A percentile compares a stretch with the other conserved stretches of the same genome.
phyloP scores from a whole-genome alignment of 2,797 vertebrate species.

The Miichthys miiuy region DNA sequence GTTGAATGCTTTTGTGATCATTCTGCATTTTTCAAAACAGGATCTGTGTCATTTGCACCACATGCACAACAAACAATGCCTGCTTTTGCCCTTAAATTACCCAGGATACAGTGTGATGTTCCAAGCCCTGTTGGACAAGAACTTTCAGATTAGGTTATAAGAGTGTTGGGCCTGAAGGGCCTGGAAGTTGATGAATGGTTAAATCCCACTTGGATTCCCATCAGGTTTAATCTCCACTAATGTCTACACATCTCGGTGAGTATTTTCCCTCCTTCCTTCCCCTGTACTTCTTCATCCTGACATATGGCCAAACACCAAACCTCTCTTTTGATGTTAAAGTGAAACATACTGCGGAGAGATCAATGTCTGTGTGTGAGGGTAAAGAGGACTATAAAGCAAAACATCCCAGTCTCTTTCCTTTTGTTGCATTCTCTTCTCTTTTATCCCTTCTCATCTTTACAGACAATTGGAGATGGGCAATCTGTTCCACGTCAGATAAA shows the following conservation, averaged over 20 bases:
- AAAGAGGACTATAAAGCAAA: slow-evolving; percentile 64
- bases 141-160: slow-evolving; percentile 30
- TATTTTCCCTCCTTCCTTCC: slow-evolving; percentile 33
- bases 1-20: not conserved
- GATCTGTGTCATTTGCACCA: not conserved
- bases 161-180: slow-evolving; percentile 14
- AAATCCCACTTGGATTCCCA: slow-evolving; percentile 50
- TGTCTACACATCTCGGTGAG: slow-evolving; percentile 46
- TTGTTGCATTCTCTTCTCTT: slow-evolving; percentile 54
- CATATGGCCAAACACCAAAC: slow-evolving; percentile 61
- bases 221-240: slow-evolving; percentile 62
- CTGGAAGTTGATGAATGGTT: slow-evolving; percentile 47
- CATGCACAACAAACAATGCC: slow-evolving; percentile 7
- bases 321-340: slow-evolving; percentile 61
- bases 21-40: slow-evolving; percentile 5
- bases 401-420: slow-evolving; percentile 61
- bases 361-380: slow-evolving; percentile 60
- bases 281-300: slow-evolving; percentile 62
- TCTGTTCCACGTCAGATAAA: slow-evolving; percentile 64
- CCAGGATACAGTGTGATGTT: slow-evolving; percentile 24
- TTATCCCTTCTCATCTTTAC: slow-evolving; percentile 60
- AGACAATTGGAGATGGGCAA: slow-evolving; percentile 57
- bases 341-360: slow-evolving; percentile 65
- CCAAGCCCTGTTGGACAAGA: slow-evolving; percentile 31
- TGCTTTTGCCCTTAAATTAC: slow-evolving; percentile 1